Base-by-base conservation (phyloP, 2,797 vertebrate species). In the Phataginus tetradactyla region DNA sequence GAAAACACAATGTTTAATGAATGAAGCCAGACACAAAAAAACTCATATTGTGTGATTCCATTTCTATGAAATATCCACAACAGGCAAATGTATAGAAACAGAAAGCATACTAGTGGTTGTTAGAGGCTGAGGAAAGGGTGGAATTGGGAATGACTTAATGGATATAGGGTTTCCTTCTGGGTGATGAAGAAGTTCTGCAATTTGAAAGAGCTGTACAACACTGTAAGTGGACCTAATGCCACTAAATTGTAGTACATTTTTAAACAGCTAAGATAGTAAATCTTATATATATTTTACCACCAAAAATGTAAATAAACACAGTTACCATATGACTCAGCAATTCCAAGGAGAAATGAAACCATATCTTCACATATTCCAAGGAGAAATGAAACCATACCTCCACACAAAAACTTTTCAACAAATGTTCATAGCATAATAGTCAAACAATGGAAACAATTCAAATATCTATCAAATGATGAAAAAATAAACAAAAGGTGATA, bases 141-240 rank as follows among this genome's bases (percentile, higher is more conserved):
- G 7, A 84, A 77, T 37, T 1, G 8, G 25, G 15, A 81, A 37
- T 64, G 29, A 83, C 57, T 63, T 66, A 63, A 79, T 37, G 12
- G 13, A 4, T 29, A 55, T 2, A n/a, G 18, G 15, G 12, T 71
- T 92, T 84, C 71, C 77, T 89, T 88, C 37, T 37, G 45, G 17
- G 10, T 92, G 37, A 92, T 53, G 20, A 95, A 92, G 59, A 68
- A 92, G 27, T 80, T 91, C 49, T 91, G n/a, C 78, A 92, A 61
- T 77, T 69, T 87, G 18, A 21, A 23, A 74, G 39, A 7, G 32
- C 34, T 88, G 34, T 61, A 61, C 10, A 81, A 92, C 49, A 83
- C 17, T 69, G 2, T 77, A 81, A 69, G 61, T 53, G 42, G 61
- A 61, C 42, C 53, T 77, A 86, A 80, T 61, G 61, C 9, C 59